phyloP scores from a whole-genome alignment of 2,888 invertebrate species.

The Oscheius onirici region DNA sequence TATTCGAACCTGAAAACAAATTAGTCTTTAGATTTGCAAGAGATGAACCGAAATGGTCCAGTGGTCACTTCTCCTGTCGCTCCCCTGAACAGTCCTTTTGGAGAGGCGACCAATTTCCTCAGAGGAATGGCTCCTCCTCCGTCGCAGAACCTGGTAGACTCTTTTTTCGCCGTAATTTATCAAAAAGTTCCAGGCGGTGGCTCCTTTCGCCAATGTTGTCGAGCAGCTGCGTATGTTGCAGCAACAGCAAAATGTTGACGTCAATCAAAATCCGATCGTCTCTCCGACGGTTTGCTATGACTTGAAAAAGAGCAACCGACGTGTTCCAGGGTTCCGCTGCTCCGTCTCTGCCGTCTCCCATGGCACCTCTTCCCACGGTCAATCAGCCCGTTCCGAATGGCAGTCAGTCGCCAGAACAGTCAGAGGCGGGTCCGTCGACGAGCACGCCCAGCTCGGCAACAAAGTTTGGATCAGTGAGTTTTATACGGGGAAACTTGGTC shows the following conservation, averaged over 20 bases:
- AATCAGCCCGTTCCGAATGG: background rate
- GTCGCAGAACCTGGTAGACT: background rate
- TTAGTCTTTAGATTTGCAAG: constrained; percentile 18
- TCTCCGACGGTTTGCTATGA: background rate
- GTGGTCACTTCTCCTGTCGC: background rate
- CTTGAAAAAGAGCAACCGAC: background rate
- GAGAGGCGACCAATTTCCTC: constrained; percentile 16
- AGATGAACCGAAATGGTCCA: constrained; percentile 8
- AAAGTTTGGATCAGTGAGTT: too few species aligned
- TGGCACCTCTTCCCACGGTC: constrained; percentile 2
- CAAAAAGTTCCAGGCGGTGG: constrained; percentile 14
- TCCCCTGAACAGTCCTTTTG: constrained; percentile 18
- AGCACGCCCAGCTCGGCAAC: too few species aligned
- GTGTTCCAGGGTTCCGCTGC: background rate
- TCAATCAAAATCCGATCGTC: constrained; percentile 1
- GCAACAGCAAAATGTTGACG: background rate
- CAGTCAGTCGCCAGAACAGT: too few species aligned
- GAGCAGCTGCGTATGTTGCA: constrained; percentile 22
- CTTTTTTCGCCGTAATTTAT: background rate
- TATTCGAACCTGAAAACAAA: background rate
- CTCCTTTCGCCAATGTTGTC: constrained; percentile 25
- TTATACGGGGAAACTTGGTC: too few species aligned
- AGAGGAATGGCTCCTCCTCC: background rate
- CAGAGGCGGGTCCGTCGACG: too few species aligned
- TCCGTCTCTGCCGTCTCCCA: background rate